These are phyloP conservation scores for Stenurella melanura DNA, from an alignment of 2,888 invertebrate species.

Conservation along the genomic window DNA sequence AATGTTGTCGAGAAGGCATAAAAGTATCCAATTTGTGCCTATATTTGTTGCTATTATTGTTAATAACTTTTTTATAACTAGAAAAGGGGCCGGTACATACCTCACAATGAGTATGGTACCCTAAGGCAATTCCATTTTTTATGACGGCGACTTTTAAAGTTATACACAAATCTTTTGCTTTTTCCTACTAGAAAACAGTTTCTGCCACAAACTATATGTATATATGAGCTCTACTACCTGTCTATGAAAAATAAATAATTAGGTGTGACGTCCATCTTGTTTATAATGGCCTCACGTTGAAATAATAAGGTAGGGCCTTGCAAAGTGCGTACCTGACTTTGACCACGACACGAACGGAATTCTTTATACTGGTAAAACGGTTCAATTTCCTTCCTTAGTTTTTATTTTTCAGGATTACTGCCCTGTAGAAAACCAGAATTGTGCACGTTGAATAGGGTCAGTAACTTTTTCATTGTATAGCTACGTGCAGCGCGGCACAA, in stretches of 20 bases:
- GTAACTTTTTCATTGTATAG: background rate
- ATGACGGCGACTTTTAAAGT: too few species aligned
- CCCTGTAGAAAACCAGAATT: background rate
- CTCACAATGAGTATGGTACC: too few species aligned
- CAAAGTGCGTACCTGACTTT: conserved; percentile 5
- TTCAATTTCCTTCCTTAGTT: background rate
- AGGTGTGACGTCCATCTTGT: background rate
- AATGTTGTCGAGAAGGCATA: too few species aligned
- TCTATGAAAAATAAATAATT: background rate
- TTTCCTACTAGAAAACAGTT: too few species aligned
- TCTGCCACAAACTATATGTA: background rate
- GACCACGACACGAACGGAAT: conserved; percentile 9
- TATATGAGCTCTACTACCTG: background rate
- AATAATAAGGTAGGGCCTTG: conserved; percentile 18
- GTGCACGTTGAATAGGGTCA: background rate
- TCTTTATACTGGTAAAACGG: background rate
- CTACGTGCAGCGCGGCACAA: background rate
- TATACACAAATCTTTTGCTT: too few species aligned
- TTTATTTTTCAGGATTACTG: background rate
- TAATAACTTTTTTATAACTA: too few species aligned
- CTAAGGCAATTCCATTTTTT: too few species aligned
- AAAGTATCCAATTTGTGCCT: too few species aligned
- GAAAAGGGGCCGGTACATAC: too few species aligned
- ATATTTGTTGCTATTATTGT: too few species aligned
- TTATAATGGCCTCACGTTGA: conserved; percentile 7